Evolutionary conservation across 2,888 invertebrate species (phyloP), one percentile per base, ranked within the genome.

Genomic region (Agriopis leucophaearia): DNA sequence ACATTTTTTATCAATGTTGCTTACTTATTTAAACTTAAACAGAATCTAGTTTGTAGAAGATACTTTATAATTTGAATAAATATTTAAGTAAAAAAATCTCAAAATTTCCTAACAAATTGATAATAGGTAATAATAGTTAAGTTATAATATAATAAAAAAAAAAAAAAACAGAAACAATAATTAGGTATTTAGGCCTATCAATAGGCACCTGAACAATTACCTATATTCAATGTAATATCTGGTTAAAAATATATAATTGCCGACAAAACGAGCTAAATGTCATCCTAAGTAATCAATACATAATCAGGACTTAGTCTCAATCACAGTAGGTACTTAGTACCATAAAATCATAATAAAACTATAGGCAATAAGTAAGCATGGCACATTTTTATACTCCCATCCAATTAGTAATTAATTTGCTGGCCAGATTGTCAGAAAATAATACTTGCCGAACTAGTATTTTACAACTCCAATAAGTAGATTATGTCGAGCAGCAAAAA

Each of bases 361-460:
- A 40, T 9, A 55, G 8, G 27, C 48, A 59, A 18, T 36, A 13
- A 8, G 45, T 45, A 47, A 70, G 12, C 52, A 47, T 35, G 54
- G 59, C 59, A 59, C 50, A 59, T 58, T 50, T 59, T 59, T 40
- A 59, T 50, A 38, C 8, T 40, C 50, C 15, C 18, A 18, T 50
- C 59, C 50, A 59, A 59, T 59, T 59, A 59, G 50, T n/a, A 50
- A 50, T 50, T 50, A 40, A 59, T 59, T 36, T 58, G 38, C 40
- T 59, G 48, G 16, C 35, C 42, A 59, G 40, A 59, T 59, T 27
- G 40, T 50, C 38, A 38, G 50, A 59, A 48, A 59, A 59, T 38
- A 50, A 40, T 45, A 35, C 8, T 16, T 40, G 18, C 27, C n/a
- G 16, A 40, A 59, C 59, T 38, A 38, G 36, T 38, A 36, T 58